These are phyloP conservation scores for Nematostella vectensis DNA, from an alignment of 92 coral and sea anemone species.

Conservation along the genomic window DNA sequence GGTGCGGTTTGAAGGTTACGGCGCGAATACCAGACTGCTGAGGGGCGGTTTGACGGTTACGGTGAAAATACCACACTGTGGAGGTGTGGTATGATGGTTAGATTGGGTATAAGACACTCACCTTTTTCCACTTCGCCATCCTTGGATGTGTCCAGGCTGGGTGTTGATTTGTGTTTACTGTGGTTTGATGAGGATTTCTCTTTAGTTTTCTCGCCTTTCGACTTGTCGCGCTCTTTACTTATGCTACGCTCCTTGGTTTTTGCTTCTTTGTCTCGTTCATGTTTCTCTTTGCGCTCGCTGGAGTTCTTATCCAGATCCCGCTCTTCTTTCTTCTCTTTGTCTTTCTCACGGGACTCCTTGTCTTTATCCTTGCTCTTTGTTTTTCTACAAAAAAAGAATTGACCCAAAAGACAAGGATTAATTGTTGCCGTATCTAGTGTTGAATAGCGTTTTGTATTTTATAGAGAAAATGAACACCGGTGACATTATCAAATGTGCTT, in stretches of 20 bases:
- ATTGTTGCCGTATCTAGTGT: too few species aligned
- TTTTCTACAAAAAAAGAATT: conserved; percentile 48
- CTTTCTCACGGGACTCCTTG: conserved; percentile 66
- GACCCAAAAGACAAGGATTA: too few species aligned
- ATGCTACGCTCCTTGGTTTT: conserved; percentile 85
- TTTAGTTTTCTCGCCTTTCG: conserved; percentile 49
- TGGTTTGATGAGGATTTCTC: conserved; percentile 28
- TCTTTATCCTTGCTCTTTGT: conserved; percentile 64
- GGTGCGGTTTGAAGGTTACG: too few species aligned
- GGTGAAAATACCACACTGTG: too few species aligned
- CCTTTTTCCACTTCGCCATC: conserved; percentile 67
- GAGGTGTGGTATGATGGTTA: too few species aligned
- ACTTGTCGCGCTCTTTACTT: conserved; percentile 69
- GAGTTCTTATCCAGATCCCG: conserved; percentile 11
- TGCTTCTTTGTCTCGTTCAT: conserved; percentile 58
- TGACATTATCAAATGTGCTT: too few species aligned
- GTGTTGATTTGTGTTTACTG: conserved; percentile 47
- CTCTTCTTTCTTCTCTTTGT: conserved; percentile 52
- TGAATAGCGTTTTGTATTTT: too few species aligned
- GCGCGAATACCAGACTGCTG: too few species aligned
- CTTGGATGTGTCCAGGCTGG: conserved; percentile 38
- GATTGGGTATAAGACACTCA: too few species aligned
- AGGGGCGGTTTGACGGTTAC: too few species aligned
- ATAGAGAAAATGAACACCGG: too few species aligned
- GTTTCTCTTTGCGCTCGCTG: conserved; percentile 33